Evolutionary conservation across 1,140 invertebrate species (phyloP), one percentile per base, ranked within the genome.

Genomic region (Matsumurasca onukii): DNA sequence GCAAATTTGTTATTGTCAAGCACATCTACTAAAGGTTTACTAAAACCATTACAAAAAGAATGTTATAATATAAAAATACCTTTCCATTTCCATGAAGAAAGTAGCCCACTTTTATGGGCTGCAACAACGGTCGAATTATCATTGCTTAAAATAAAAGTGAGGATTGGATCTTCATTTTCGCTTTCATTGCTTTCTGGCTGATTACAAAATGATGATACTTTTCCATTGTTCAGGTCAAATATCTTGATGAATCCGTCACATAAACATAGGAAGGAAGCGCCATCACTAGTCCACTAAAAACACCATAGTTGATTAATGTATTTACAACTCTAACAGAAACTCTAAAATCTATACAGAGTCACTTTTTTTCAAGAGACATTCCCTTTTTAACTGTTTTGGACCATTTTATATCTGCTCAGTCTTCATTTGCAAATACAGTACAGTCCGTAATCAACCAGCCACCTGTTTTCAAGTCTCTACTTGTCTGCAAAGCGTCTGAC

Each of bases 21-120:
- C 3, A 39, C 15, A 20, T 34, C 20, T 39, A 34, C 17, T n/a
- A 39, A 13, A 22, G 3, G 20, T 5, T 31, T 34, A 39, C 17
- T 22, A 24, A 13, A 15, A 15, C 15, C n/a, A 55, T 3, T 13
- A 2, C n/a, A 55, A 17, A n/a, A 67, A 1, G 57, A 27, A 29
- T 22, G 31, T 13, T 3, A 5, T 2, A 31, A 34, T 63, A 31
- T 31, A 27, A 9, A 24, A 17, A 78, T 76, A 84, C 80, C 81
- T 79, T 77, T 79, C 80, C 81, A 84, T 66, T 88, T 82, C 91
- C 92, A 97, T 51, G 94, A 81, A 78, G 91, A 89, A 15, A 97
- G 84, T 15, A 97, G 79, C 17, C 92, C 86, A 83, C 92, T 95
- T n/a, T 89, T 90, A 76, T 94, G 91, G 69, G 92, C 89, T 17